Evolutionary conservation across 2,888 invertebrate species (phyloP), one percentile per base, ranked within the genome.

Genomic region (Tanytarsus gracilentus): DNA sequence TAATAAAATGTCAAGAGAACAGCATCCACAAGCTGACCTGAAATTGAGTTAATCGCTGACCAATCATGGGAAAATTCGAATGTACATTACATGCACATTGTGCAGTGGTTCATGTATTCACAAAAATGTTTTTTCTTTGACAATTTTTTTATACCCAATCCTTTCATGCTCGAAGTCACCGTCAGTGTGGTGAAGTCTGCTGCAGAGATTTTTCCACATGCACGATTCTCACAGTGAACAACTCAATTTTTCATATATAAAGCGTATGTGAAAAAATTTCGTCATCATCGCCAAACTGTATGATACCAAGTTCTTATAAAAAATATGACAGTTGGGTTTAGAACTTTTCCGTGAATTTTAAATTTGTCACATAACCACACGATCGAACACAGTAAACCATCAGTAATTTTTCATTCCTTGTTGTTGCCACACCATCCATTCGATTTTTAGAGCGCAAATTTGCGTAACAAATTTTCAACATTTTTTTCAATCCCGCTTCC

Each of bases 401-500:
- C 16, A 36, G 36, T 36, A 16, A 36, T 36, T 36, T 36, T 36
- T 36, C 36, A 36, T 36, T 36, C 36, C 7, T 36, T 16, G 16
- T 36, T 36, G 14, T 36, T 36, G 14, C 16, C 14, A 14, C 16
- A 14, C 16, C 36, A 16, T 14, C 36, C 16, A 14, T 36, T 6
- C n/a, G 16, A 36, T 14, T 33, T 33, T 36, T 36, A 36, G 36
- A 36, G 16, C 9, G 18, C 29, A 58, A 58, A 58, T 58, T 58
- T 58, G 58, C 58, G 58, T 58, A 58, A 58, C 58, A 44, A 58
- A 58, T 58, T 58, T 23, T 44, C 21, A 18, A 48, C 53, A 55
- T 39, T 55, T 36, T 16, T n/a, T 14, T n/a, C n/a, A 33, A 33
- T 14, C 1, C 7, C 16, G 36, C 14, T 36, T 16, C 36, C 36